Evolutionary conservation across 2,113 vertebrate genomes (phyloP), one percentile per base, ranked within the genome.

Genomic region (Recurvirostra avosetta): DNA sequence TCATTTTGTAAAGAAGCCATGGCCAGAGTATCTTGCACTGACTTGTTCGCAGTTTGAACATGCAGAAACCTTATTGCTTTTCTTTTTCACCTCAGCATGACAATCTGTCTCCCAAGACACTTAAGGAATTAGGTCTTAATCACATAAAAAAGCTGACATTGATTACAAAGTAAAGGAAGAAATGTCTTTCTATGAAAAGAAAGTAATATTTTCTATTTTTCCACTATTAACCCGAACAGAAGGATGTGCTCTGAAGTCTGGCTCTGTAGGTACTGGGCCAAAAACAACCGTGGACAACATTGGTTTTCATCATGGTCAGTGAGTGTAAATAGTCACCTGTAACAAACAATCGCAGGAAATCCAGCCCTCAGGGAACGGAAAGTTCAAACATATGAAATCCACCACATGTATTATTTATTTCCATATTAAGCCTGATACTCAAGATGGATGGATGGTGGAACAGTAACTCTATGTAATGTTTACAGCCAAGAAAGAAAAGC

Each of bases 291-390:
- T 5, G 18, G 56, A 74, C 26, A 80, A 27, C 6, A 18, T 1
- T 43, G 43, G 12, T 71, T 59, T 87, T 76, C 79, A 89, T 72
- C 22, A 10, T 29, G 68, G 26, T 63, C 59, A 34, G 14, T 59
- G 67, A 79, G 45, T 2, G 0, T 25, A 52, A 15, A 26, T 12
- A 55, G 75, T 70, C 52, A 84, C 63, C 52, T 88, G 86, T 55
- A 59, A 62, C 38, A 77, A 89, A 94, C 86, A 95, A 96, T 89
- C 4, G 30, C 73, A 96, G 91, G 93, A 94, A 96, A 92, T 71
- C 14, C 84, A 92, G 23, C 36, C 41, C 41, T 36, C 14, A 15
- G 88, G 52, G 52, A 67, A 55, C 3, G 0, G 80, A 86, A 92
- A 78, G 38, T 26, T 89, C 43, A 68, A 66, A 8, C 11, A 25